Conservation (phyloP, 2,888 invertebrate genomes). For the Petrolisthes manimaculis region DNA sequence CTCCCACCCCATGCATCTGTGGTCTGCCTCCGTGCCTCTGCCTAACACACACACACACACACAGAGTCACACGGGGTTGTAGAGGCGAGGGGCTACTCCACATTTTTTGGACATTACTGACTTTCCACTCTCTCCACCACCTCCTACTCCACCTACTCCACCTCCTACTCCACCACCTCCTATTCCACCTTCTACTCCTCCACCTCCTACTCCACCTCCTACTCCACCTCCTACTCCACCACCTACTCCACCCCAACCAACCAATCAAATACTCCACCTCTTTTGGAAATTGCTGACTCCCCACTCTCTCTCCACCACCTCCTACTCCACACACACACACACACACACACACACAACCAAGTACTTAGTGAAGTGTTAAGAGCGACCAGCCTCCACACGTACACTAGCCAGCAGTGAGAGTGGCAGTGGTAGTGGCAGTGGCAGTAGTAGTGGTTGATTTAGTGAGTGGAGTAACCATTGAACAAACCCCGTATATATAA, state of each 20-base stretch:
- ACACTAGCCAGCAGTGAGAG: background rate
- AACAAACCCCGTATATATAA: too few relatives aligned
- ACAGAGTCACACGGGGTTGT: too few relatives aligned
- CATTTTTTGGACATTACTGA: too few relatives aligned
- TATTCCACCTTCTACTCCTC: background rate
- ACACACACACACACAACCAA: background rate
- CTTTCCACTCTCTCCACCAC: too few relatives aligned
- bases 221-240: background rate
- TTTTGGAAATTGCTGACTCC: background rate
- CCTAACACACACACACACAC: too few relatives aligned
- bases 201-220: background rate
- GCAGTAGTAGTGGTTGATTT: background rate
- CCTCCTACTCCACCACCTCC: too few relatives aligned
- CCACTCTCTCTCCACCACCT: background rate
- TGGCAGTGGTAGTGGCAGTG: background rate
- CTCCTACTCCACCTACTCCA: too few relatives aligned
- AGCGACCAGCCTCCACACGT: slow-evolving; percentile 1
- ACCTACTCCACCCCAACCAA: background rate
- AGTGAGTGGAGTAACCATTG: background rate
- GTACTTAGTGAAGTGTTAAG: slow-evolving; percentile 10
- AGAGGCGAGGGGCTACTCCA: too few relatives aligned
- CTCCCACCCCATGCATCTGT: too few relatives aligned
- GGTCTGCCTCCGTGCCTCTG: too few relatives aligned
- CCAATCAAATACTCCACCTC: background rate
- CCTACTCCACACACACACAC: background rate